These are phyloP conservation scores for Macrochelys suwanniensis DNA, from an alignment of 2,797 vertebrate genomes.

Conservation along the genomic window DNA sequence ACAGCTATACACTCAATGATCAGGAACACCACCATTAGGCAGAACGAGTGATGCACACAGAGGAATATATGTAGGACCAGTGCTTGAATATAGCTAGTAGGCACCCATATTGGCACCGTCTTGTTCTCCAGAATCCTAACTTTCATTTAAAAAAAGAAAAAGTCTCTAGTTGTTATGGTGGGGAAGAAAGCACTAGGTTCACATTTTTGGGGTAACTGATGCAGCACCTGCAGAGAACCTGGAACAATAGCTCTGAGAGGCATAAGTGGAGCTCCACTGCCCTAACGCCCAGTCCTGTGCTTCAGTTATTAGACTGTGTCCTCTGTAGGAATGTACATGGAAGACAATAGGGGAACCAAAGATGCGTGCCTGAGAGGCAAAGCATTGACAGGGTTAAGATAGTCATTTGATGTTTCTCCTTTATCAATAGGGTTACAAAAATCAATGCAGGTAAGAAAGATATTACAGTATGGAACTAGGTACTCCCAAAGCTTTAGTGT, in stretches of 20 bases:
- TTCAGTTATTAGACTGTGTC: constrained; percentile 46
- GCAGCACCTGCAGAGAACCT: background rate
- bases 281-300: constrained; percentile 48
- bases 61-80: rapidly evolving
- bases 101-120: background rate
- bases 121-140: background rate
- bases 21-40: background rate
- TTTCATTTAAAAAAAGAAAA: background rate
- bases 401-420: background rate
- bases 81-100: background rate
- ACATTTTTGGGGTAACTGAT: background rate
- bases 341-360: constrained; percentile 32
- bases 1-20: background rate
- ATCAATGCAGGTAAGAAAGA: constrained; percentile 42
- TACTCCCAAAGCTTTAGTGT: constrained; percentile 32
- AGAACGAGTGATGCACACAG: background rate
- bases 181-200: background rate
- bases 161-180: background rate
- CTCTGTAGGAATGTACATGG: background rate
- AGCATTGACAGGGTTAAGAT: background rate
- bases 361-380: rapidly evolving
- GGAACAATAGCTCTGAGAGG: background rate
- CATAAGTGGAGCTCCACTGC: too few species aligned
- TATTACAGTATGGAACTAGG: constrained; percentile 65
- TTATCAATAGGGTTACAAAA: constrained; percentile 38